Evolutionary conservation across 2,113 vertebrate genomes (phyloP).

Genomic region (Beaufortia kweichowensis): DNA sequence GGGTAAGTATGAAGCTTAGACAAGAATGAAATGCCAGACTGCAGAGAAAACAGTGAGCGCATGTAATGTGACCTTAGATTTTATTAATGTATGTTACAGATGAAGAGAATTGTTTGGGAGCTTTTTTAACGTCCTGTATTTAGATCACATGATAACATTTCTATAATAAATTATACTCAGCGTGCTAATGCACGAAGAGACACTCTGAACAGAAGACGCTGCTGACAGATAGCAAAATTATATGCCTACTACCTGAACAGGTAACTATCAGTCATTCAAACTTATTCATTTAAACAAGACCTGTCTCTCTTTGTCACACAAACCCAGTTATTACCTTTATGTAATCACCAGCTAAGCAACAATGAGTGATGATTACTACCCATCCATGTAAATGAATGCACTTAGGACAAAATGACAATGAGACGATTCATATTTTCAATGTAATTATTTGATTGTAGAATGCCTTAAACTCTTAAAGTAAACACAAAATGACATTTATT

Average conservation of each 20-base stretch:
- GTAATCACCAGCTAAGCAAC: constrained; percentile 22
- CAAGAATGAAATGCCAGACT: constrained; percentile 61
- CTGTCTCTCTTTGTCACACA: constrained; percentile 62
- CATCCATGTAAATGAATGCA: constrained; percentile 37
- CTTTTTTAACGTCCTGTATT: constrained; percentile 92
- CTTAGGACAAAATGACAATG: neutral
- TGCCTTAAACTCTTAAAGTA: neutral
- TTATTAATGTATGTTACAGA: constrained; percentile 53
- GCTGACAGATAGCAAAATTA: constrained; percentile 99
- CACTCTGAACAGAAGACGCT: constrained; percentile 98
- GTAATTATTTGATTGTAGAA: neutral
- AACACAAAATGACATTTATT: neutral
- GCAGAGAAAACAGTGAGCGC: constrained; percentile 35
- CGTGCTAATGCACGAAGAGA: constrained; percentile 99
- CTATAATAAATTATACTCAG: constrained; percentile 99
- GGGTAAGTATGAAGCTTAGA: constrained; percentile 89
- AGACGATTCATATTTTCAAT: neutral
- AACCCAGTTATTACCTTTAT: constrained; percentile 31
- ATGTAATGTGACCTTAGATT: constrained; percentile 42
- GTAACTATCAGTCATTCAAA: constrained; percentile 99
- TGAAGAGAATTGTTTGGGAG: constrained; percentile 80
- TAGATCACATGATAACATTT: constrained; percentile 99
- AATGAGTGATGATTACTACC: neutral
- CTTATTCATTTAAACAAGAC: constrained; percentile 85
- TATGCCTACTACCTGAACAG: constrained; percentile 99